Evolutionary conservation across 2,797 vertebrate species (phyloP).

Genomic region (Rhinichthys osculus): DNA sequence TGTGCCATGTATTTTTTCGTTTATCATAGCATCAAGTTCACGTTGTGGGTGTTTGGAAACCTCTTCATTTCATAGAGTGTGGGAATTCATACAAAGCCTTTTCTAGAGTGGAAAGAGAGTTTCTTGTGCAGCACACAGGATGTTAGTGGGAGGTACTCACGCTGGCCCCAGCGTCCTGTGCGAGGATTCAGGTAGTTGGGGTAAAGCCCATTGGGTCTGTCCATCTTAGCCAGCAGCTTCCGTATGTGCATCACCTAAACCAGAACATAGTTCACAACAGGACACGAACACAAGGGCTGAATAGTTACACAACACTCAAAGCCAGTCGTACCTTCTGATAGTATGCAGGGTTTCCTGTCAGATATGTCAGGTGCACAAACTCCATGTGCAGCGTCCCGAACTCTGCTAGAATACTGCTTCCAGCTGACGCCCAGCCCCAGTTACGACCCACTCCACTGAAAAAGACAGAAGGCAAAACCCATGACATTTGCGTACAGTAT

Average conservation of each 20-base stretch:
- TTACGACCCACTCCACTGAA: constrained; percentile 94
- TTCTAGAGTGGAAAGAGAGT: constrained; percentile 2
- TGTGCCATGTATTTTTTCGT: background rate
- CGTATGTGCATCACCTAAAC: constrained; percentile 97
- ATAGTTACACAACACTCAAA: background rate
- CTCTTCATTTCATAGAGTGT: constrained; percentile 2
- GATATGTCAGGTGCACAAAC: constrained; percentile 96
- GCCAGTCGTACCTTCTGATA: constrained; percentile 87
- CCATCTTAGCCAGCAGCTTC: constrained; percentile 98
- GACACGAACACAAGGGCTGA: background rate
- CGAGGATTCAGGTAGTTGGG: constrained; percentile 99
- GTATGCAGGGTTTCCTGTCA: constrained; percentile 94
- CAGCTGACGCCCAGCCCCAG: constrained; percentile 99
- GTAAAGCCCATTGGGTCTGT: constrained; percentile 97
- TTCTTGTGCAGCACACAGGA: background rate
- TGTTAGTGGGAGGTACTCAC: constrained; percentile 80
- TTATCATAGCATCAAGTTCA: constrained; percentile 16
- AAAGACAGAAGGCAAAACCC: constrained; percentile 22
- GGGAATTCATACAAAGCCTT: constrained; percentile 6
- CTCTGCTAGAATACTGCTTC: constrained; percentile 97
- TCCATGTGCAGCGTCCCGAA: constrained; percentile 99
- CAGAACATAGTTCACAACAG: constrained; percentile 39
- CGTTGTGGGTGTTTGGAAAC: constrained; percentile 9
- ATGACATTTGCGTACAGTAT: background rate
- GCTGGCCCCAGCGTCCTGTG: constrained; percentile 98